Base-by-base conservation (phyloP, 2,113 vertebrate genomes). In the Apeltes quadracus region DNA sequence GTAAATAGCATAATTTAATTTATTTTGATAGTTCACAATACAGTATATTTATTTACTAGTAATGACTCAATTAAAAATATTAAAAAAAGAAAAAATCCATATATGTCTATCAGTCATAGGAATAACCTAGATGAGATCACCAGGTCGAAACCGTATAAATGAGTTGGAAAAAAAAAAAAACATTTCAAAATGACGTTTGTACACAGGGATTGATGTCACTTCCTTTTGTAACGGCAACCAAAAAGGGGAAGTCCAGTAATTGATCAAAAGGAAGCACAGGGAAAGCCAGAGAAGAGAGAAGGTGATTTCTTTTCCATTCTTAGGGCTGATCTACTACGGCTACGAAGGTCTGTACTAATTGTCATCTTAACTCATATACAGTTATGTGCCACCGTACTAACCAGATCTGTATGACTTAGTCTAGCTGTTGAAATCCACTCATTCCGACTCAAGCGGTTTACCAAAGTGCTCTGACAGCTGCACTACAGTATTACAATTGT, bases 11-110 rank as follows among this genome's bases (percentile, higher is more conserved):
- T 89, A 81, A 89, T 90, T 92, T 89, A 29, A 90, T 92, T 94
- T 93, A 93, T 94, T 93, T 93, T 93, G 89, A 92, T 93, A 93
- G 88, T 89, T 83, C 80, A 90, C 89, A 90, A 89, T 90, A 92
- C 90, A 92, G 80, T 92, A 91, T 94, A 93, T 93, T 93, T 93
- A 76, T 92, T 92, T 93, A 92, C 87, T 82, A 84, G 88, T 82
- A 81, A 79, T 85, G 61, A 27, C 56, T 86, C 70, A 73, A 58
- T 69, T 58, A 87, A 12, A 72, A 80, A 56, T 74, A 61, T 62
- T 69, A 51, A 44, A 78, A 69, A 72, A 82, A 56, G 36, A 36
- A 51, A 51, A 23, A 53, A 34, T 0, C 5, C 79, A 76, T 69
- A 69, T 16, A 63, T 74, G 72, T 72, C 41, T 82, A 63, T 68